Evolutionary conservation across 2,888 invertebrate species (phyloP).

Genomic region (Microchrysa polita): DNA sequence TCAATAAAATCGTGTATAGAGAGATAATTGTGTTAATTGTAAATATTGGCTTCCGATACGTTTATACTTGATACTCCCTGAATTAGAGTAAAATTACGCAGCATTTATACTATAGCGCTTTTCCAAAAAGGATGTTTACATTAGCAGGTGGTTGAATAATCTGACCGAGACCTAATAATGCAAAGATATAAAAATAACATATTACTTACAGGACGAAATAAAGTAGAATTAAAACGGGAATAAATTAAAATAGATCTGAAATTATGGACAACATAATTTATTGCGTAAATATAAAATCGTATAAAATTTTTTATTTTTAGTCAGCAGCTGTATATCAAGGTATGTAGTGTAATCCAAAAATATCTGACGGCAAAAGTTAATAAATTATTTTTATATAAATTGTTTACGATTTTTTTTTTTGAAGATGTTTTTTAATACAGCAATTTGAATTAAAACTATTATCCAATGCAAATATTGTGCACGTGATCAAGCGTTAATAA

Average conservation of each 20-base stretch:
- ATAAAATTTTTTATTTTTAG: too few species aligned
- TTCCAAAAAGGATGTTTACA: constrained; percentile 2
- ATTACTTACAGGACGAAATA: background rate
- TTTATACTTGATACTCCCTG: background rate
- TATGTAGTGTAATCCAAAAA: background rate
- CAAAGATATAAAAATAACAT: background rate
- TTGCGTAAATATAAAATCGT: too few species aligned
- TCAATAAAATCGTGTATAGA: constrained; percentile 15
- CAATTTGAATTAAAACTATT: too few species aligned
- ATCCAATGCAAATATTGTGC: too few species aligned
- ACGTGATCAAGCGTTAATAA: too few species aligned
- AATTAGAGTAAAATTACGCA: too few species aligned
- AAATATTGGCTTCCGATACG: constrained; percentile 19
- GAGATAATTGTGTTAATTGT: constrained; percentile 20
- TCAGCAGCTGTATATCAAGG: background rate
- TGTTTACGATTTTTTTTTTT: background rate
- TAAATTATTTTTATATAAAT: background rate
- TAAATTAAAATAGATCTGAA: background rate
- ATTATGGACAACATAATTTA: background rate
- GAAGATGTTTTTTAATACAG: too few species aligned
- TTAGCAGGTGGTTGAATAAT: constrained; percentile 18
- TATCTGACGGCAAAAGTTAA: background rate
- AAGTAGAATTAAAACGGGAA: too few species aligned
- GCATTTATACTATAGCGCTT: background rate
- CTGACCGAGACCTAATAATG: background rate